Percentiles rank a stretch among this genome's conserved stretches.
These are phyloP conservation scores for Narcine bancroftii DNA, from an alignment of 2,113 vertebrate species.

Conservation along the genomic window DNA sequence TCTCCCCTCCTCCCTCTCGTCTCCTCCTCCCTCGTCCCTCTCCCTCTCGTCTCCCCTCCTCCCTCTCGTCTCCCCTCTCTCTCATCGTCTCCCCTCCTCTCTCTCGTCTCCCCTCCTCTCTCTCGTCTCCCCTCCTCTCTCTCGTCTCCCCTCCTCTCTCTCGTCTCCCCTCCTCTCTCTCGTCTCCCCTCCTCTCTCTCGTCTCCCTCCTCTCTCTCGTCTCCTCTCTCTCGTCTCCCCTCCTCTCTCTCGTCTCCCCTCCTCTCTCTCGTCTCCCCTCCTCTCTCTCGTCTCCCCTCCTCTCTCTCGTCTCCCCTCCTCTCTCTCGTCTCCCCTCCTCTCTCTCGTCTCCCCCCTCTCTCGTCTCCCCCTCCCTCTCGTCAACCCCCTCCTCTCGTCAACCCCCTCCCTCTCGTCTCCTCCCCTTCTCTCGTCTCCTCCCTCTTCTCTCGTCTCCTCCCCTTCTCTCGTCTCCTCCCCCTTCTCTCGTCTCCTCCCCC, in stretches of 20 bases:
- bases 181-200: neutral
- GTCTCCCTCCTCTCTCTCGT: slow-evolving; percentile 69
- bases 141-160: slow-evolving; percentile 37
- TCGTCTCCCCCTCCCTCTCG: neutral
- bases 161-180: neutral
- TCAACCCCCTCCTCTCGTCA: slow-evolving; percentile 42
- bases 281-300: too few relatives aligned
- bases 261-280: too few relatives aligned
- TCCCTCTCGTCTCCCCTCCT: slow-evolving; percentile 30
- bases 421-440: slow-evolving; percentile 23
- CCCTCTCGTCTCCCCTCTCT: slow-evolving; percentile 38
- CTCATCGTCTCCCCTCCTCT: slow-evolving; percentile 44
- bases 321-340: neutral
- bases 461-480: slow-evolving; percentile 15
- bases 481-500: neutral
- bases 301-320: too few relatives aligned
- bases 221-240: slow-evolving; percentile 59
- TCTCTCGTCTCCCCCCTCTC: neutral
- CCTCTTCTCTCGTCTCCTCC: neutral
- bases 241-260: too few relatives aligned
- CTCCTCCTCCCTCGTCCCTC: slow-evolving; percentile 28
- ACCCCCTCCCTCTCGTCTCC: slow-evolving; percentile 40
- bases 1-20: slow-evolving; percentile 37
- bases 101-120: neutral
- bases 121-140: neutral